Percentiles rank a stretch among this genome's conserved stretches.
phyloP scores from a whole-genome alignment of 1,140 invertebrate genomes.

The Phymorhynchus buccinoides region DNA sequence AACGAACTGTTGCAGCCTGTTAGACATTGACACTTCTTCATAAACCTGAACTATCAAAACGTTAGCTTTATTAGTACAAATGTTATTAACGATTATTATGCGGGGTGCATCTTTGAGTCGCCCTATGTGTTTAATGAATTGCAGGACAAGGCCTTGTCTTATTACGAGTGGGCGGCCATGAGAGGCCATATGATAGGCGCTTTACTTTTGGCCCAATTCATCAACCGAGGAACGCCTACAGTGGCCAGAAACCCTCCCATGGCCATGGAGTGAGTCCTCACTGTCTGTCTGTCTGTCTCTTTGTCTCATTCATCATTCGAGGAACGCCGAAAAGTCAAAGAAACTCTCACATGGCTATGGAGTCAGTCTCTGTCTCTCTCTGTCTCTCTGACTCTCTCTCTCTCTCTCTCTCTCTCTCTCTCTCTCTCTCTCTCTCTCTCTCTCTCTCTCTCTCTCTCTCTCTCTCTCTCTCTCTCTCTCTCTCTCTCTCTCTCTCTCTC shows the following conservation, averaged over 20 bases:
- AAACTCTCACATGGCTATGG: slow-evolving; percentile 48
- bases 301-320: slow-evolving; percentile 55
- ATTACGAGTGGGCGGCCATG: slow-evolving; percentile 56
- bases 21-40: too few species aligned
- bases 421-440: background rate
- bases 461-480: background rate
- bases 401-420: background rate
- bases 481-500: background rate
- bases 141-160: slow-evolving; percentile 56
- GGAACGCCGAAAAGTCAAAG: slow-evolving; percentile 50
- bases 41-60: too few species aligned
- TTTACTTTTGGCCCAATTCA: slow-evolving; percentile 54
- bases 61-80: too few species aligned
- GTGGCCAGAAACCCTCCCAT: slow-evolving; percentile 41
- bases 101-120: too few species aligned
- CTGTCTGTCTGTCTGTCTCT: slow-evolving; percentile 28
- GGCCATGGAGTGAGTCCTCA: slow-evolving; percentile 65
- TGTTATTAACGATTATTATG: too few species aligned
- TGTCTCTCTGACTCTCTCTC: background rate
- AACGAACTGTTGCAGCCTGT: too few species aligned
- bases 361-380: slow-evolving; percentile 55
- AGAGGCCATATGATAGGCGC: slow-evolving; percentile 63
- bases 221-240: slow-evolving; percentile 56
- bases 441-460: slow-evolving; percentile 4
- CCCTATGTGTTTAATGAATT: too few species aligned